These are phyloP conservation scores for Caenorhabditis briggsae DNA, from an alignment of 1,140 invertebrate species.

Conservation along the genomic window DNA sequence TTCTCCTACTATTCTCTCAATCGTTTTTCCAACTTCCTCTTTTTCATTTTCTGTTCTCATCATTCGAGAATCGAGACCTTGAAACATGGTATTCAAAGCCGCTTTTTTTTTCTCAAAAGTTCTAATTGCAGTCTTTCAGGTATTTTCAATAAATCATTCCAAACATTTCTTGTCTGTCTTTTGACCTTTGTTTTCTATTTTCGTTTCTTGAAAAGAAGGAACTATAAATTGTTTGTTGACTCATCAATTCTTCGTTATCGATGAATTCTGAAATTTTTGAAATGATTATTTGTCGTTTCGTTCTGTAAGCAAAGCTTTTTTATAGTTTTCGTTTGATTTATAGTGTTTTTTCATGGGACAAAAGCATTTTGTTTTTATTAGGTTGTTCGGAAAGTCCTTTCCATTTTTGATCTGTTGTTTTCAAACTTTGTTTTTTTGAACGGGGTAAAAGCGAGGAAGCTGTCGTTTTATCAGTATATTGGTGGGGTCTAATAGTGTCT, in stretches of 20 bases:
- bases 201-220: not conserved
- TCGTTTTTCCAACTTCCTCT: not conserved
- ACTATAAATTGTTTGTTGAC: not conserved
- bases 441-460: too few relatives aligned
- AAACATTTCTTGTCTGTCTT: not conserved
- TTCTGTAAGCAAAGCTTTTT: too few relatives aligned
- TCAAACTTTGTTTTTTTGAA: too few relatives aligned
- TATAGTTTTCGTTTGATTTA: too few relatives aligned
- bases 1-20: not conserved
- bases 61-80: conserved; percentile 7
- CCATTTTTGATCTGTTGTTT: too few relatives aligned
- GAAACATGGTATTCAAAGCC: conserved; percentile 15
- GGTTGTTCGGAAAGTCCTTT: too few relatives aligned
- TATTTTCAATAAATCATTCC: not conserved
- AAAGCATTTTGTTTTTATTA: too few relatives aligned
- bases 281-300: not conserved
- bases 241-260: conserved; percentile 28
- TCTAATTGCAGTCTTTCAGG: not conserved
- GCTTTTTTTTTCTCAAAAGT: not conserved
- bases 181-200: not conserved
- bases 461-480: too few relatives aligned
- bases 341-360: too few relatives aligned
- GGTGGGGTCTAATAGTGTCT: too few relatives aligned
- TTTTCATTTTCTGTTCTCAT: not conserved
- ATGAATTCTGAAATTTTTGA: not conserved